Conservation (phyloP, 2,797 vertebrate species). For the Lates japonicus region DNA sequence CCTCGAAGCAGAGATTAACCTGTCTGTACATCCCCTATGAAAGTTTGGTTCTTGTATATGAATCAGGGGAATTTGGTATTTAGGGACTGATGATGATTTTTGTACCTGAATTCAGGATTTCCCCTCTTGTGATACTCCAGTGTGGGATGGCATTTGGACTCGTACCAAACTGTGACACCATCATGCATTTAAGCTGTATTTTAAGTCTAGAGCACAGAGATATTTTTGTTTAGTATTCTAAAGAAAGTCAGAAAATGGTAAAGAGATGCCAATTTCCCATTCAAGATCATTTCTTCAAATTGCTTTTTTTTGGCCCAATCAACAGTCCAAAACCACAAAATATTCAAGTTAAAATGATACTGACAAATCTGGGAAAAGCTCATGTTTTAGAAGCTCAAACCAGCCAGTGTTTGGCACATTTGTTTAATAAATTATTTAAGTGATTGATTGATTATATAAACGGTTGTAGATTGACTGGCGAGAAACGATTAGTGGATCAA, state of each 20-base stretch:
- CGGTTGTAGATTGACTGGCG: neutral
- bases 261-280: neutral
- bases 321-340: neutral
- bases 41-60: neutral
- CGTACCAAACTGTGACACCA: neutral
- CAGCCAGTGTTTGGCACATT: neutral
- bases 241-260: neutral
- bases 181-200: neutral
- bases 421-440: neutral
- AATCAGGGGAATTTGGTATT: neutral
- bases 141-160: neutral
- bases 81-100: neutral
- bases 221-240: neutral
- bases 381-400: neutral
- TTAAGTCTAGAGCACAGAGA: neutral
- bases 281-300: neutral
- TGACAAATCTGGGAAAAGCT: neutral
- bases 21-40: slow-evolving; percentile 14
- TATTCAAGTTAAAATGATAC: neutral
- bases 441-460: neutral
- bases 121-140: neutral
- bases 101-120: neutral
- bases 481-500: neutral
- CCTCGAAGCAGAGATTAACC: slow-evolving; percentile 56
- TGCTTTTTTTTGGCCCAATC: neutral